These are phyloP conservation scores for Recurvirostra avosetta DNA, from an alignment of 2,113 vertebrate species.

Conservation along the genomic window DNA sequence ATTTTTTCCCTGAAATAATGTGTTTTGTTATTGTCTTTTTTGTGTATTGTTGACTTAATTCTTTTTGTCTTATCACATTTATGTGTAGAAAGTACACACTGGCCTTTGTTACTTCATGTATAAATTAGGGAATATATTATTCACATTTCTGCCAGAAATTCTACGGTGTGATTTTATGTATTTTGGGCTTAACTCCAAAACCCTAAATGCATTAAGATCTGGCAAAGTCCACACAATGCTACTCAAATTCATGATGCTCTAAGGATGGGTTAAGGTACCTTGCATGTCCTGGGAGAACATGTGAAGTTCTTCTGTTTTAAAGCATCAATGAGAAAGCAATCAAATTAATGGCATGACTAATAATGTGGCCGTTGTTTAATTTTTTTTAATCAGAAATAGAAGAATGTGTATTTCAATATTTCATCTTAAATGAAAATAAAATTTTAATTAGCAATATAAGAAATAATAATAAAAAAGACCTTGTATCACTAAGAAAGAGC, in stretches of 20 bases:
- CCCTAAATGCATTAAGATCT: not conserved
- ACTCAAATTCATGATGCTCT: not conserved
- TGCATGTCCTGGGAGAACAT: not conserved
- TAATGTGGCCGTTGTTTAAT: not conserved
- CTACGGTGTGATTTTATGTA: not conserved
- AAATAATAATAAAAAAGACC: not conserved
- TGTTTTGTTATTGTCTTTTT: not conserved
- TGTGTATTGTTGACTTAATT: not conserved
- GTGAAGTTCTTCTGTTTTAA: not conserved
- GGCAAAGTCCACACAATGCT: not conserved
- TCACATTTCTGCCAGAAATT: not conserved
- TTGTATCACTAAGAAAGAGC: not conserved
- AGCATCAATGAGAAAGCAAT: not conserved
- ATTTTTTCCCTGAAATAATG: not conserved
- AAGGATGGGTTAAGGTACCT: not conserved
- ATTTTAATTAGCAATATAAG: not conserved
- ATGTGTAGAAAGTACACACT: not conserved
- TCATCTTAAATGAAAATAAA: not conserved
- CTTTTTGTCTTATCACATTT: not conserved
- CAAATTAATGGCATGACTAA: not conserved
- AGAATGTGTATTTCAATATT: not conserved
- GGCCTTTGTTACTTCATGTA: not conserved
- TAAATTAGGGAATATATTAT: not conserved
- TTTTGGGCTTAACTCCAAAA: not conserved
- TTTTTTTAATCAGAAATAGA: not conserved